Evolutionary conservation across 2,888 invertebrate genomes (phyloP).

Genomic region (Argynnis bischoffii): DNA sequence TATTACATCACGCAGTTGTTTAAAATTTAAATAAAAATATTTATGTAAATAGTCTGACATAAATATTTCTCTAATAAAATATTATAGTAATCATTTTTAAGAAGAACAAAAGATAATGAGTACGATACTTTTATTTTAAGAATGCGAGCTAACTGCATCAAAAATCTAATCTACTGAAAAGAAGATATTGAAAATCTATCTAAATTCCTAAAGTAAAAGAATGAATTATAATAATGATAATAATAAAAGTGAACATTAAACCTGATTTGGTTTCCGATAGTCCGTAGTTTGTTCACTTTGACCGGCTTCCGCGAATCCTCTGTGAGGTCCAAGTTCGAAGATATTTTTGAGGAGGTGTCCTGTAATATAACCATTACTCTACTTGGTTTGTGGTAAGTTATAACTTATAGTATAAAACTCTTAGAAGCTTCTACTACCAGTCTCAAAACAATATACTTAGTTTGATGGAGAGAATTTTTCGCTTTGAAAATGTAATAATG

Average conservation of each 20-base stretch:
- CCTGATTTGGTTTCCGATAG: conserved; percentile 91
- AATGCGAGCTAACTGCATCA: not conserved
- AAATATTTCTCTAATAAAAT: too few relatives aligned
- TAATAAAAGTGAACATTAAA: conserved; percentile 46
- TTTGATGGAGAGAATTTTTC: too few relatives aligned
- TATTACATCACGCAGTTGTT: too few relatives aligned
- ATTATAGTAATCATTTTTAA: too few relatives aligned
- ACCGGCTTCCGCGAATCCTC: conserved; percentile 80
- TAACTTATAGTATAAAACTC: too few relatives aligned
- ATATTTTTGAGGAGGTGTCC: conserved; percentile 83
- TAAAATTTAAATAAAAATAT: too few relatives aligned
- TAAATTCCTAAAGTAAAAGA: not conserved
- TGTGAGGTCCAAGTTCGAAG: conserved; percentile 81
- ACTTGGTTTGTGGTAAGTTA: not conserved
- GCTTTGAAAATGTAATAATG: too few relatives aligned
- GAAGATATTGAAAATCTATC: not conserved
- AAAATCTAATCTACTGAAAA: not conserved
- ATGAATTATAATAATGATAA: not conserved
- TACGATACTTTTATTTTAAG: not conserved
- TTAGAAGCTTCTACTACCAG: too few relatives aligned
- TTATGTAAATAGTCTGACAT: too few relatives aligned
- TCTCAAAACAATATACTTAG: too few relatives aligned
- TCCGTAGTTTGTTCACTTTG: conserved; percentile 86
- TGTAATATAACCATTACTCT: conserved; percentile 50
- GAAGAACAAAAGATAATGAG: too few relatives aligned